A percentile compares a stretch with the other conserved stretches of the same genome.
phyloP scores from a whole-genome alignment of 2,888 invertebrate species.

The Noctua janthe region DNA sequence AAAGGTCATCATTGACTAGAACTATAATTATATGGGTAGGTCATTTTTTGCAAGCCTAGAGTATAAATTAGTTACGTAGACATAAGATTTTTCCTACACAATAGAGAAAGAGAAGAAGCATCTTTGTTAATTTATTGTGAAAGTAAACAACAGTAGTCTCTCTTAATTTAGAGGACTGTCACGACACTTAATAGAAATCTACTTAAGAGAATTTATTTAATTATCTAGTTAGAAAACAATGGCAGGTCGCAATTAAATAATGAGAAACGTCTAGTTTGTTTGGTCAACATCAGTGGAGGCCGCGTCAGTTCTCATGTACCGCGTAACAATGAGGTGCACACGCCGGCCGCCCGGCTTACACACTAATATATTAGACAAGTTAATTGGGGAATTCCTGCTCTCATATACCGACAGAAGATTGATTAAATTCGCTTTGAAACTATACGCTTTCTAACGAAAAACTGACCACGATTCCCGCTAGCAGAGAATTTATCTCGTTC shows the following conservation, averaged over 20 bases:
- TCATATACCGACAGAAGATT: conserved; percentile 44
- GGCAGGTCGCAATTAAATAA: conserved; percentile 86
- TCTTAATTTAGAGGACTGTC: conserved; percentile 74
- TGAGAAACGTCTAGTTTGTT: conserved; percentile 84
- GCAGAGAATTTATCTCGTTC: conserved; percentile 49
- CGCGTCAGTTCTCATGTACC: conserved; percentile 80
- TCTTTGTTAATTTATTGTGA: conserved; percentile 41
- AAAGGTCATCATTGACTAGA: conserved; percentile 24
- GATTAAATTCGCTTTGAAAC: conserved; percentile 40
- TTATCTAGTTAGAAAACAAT: conserved; percentile 85
- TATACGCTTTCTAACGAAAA: conserved; percentile 43
- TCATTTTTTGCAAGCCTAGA: neutral
- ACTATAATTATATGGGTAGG: conserved; percentile 9
- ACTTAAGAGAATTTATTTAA: conserved; percentile 84
- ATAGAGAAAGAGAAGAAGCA: conserved; percentile 6
- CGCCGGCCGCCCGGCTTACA: conserved; percentile 55
- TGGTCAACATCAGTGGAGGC: conserved; percentile 82
- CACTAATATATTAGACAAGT: conserved; percentile 63
- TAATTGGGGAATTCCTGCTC: conserved; percentile 66
- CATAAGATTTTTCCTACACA: neutral
- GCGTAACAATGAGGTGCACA: conserved; percentile 73
- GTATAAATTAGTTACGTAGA: neutral
- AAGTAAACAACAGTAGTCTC: conserved; percentile 54
- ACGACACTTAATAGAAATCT: conserved; percentile 85
- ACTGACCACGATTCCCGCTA: conserved; percentile 54